Conservation (phyloP, 2,797 vertebrate genomes). For the Epinephelus malabaricus region DNA sequence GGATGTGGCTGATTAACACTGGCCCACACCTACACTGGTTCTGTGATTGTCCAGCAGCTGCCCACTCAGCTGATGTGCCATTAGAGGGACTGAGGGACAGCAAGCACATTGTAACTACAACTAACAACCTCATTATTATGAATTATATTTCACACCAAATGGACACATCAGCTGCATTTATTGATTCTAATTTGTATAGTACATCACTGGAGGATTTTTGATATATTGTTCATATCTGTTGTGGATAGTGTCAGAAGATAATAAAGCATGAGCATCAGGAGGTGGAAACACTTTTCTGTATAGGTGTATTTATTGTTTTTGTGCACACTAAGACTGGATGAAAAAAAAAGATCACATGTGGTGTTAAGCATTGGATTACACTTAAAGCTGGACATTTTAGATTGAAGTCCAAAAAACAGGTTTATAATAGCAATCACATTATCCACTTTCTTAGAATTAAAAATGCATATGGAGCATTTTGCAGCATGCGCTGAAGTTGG, state of each 20-base stretch:
- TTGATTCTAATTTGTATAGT: not conserved
- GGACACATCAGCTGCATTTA: conserved; percentile 25
- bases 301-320: not conserved
- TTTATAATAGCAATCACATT: not conserved
- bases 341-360: not conserved
- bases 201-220: not conserved
- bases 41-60: conserved; percentile 41
- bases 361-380: not conserved
- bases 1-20: conserved; percentile 70
- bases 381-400: not conserved
- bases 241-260: not conserved
- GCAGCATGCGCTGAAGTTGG: too few species aligned
- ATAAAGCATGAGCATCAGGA: not conserved
- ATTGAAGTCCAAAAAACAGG: not conserved
- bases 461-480: not conserved
- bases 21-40: conserved; percentile 71
- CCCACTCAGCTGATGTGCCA: conserved; percentile 66
- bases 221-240: not conserved
- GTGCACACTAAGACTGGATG: not conserved
- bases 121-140: conserved; percentile 37
- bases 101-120: conserved; percentile 31
- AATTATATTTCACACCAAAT: conserved; percentile 39
- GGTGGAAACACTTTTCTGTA: not conserved
- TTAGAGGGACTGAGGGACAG: conserved; percentile 2
- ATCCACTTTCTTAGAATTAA: not conserved